A percentile compares a stretch with the other conserved stretches of the same genome.
phyloP scores from a whole-genome alignment of 2,888 invertebrate species.

The Lochmaea capreae region DNA sequence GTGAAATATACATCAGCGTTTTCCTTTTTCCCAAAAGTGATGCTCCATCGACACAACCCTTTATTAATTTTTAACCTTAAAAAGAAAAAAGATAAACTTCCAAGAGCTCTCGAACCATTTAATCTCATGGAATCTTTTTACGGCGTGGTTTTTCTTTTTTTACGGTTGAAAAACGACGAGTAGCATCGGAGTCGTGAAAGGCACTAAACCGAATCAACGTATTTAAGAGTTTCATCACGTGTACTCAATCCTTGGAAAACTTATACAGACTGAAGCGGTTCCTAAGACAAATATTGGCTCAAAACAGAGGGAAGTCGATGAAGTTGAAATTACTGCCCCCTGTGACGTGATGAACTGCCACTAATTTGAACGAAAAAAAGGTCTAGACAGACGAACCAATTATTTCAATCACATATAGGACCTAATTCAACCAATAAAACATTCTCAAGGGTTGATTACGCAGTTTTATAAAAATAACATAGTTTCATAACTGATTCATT shows the following conservation, averaged over 20 bases:
- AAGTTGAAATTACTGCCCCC: conserved; percentile 41
- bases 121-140: conserved; percentile 26
- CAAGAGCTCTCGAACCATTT: conserved; percentile 23
- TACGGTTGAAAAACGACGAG: conserved; percentile 26
- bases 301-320: conserved; percentile 47
- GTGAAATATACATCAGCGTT: conserved; percentile 3
- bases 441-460: no score
- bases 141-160: conserved; percentile 10
- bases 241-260: conserved; percentile 27
- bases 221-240: conserved; percentile 35
- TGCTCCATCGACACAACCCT: conserved; percentile 1
- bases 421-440: no score
- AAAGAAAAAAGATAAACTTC: conserved; percentile 21
- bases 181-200: conserved; percentile 18
- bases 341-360: neutral
- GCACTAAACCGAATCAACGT: conserved; percentile 29
- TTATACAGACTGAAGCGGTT: conserved; percentile 52
- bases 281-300: conserved; percentile 58
- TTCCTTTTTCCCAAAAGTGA: conserved; percentile 9
- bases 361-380: neutral
- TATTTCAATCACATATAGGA: neutral
- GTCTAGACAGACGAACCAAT: neutral
- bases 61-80: conserved; percentile 29
- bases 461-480: no score
- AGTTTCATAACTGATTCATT: no score